These are phyloP conservation scores for Peromyscus leucopus DNA, from an alignment of 2,113 vertebrate genomes.

Conservation along the genomic window DNA sequence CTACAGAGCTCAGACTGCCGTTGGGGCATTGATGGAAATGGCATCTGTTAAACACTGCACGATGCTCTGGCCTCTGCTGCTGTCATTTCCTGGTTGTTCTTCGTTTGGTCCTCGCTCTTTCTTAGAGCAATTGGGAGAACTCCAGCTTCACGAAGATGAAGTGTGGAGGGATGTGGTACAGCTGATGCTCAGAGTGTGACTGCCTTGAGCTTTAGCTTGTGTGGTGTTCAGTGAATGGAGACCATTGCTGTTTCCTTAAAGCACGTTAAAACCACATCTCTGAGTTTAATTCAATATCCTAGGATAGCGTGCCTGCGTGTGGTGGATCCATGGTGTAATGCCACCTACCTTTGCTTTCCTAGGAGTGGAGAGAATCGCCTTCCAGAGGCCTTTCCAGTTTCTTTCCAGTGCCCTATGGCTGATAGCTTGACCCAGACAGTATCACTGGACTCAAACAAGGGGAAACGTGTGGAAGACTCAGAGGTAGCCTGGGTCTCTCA, in stretches of 20 bases:
- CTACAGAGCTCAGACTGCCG: neutral
- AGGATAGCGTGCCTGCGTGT: neutral
- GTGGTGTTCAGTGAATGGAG: neutral
- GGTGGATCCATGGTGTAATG: too few relatives aligned
- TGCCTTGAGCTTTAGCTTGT: neutral
- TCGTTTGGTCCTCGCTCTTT: neutral
- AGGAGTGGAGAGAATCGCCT: too few relatives aligned
- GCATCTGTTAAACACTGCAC: neutral
- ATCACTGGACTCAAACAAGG: too few relatives aligned
- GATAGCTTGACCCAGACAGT: too few relatives aligned
- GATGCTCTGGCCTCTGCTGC: too few relatives aligned
- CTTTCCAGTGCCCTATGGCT: too few relatives aligned
- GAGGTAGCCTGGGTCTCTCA: too few relatives aligned
- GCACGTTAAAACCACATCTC: neutral
- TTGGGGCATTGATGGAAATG: neutral
- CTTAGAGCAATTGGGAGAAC: neutral
- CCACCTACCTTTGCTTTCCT: too few relatives aligned
- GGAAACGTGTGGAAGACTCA: too few relatives aligned
- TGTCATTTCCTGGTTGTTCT: neutral
- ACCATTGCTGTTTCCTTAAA: neutral
- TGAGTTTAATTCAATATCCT: neutral
- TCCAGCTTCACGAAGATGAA: neutral
- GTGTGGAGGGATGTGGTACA: neutral
- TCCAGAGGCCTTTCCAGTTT: too few relatives aligned
- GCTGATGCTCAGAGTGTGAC: neutral